Conservation (phyloP, 2,888 invertebrate genomes). For the Drosophila quinaria region DNA sequence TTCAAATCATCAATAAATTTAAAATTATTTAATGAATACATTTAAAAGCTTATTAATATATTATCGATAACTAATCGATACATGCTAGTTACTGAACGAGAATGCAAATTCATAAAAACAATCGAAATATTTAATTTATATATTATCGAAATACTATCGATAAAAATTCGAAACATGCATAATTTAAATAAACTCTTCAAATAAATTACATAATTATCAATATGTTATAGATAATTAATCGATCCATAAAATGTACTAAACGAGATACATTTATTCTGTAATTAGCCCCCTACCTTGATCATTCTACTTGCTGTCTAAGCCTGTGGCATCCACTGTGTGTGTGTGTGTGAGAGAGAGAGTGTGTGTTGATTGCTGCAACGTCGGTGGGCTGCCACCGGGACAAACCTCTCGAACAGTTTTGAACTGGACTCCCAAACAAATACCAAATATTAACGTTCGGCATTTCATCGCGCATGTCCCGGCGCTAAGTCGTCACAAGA, state of each 20-base stretch:
- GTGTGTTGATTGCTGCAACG: constrained; percentile 53
- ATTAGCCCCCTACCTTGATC: constrained; percentile 32
- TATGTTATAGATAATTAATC: neutral
- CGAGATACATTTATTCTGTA: constrained; percentile 13
- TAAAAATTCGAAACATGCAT: too few species aligned
- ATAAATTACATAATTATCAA: too few species aligned
- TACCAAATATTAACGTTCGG: constrained; percentile 76
- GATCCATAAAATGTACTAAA: neutral
- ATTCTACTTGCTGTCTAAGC: neutral
- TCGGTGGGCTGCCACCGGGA: constrained; percentile 63
- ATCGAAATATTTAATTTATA: too few species aligned
- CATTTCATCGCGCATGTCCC: constrained; percentile 68
- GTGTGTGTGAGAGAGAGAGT: constrained; percentile 4
- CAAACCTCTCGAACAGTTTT: constrained; percentile 45
- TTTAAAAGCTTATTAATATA: too few species aligned
- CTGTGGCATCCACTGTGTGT: constrained; percentile 28
- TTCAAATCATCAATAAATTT: too few species aligned
- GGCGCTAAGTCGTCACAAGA: constrained; percentile 50
- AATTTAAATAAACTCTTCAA: too few species aligned
- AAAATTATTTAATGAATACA: too few species aligned
- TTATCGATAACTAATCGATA: neutral
- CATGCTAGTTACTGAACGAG: too few species aligned
- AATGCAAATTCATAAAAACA: too few species aligned
- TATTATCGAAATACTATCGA: too few species aligned
- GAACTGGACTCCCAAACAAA: constrained; percentile 72